Evolutionary conservation across 1,140 invertebrate genomes (phyloP), one percentile per base, ranked within the genome.

Genomic region (Sinella curviseta): DNA sequence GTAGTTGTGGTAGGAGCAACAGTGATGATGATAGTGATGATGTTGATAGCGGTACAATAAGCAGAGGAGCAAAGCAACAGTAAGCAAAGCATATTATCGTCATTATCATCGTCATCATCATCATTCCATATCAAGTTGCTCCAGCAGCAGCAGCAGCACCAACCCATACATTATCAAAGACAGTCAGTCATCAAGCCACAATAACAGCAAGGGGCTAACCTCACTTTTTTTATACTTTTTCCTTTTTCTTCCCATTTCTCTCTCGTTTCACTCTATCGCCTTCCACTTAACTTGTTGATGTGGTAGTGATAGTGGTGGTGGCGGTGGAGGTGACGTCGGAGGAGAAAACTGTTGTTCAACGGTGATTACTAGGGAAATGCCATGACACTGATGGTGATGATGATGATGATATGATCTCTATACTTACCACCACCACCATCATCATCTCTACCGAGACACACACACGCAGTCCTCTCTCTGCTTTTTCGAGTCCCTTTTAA

Each of bases 81-180:
- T 24, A 60, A 60, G 55, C 24, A 60, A 60, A 60, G 55, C 55
- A 60, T 60, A 60, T 60, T 24, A 60, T 60, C 55, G 24, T 14
- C 8, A 60, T 60, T 24, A 60, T 60, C 55, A 60, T 60, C 55
- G 24, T 60, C 55, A 60, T 60, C 55, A 60, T 14, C 55, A 60
- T 60, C 14, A 60, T 60, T 24, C 55, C 55, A 60, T 24, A 60
- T 60, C 8, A 24, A 60, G 14, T 60, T 60, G 55, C 24, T 60
- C 55, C 55, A 60, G 55, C 55, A 8, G n/a, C n/a, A n/a, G n/a
- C n/a, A n/a, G n/a, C n/a, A 48, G 39, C 39, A n/a, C 39, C 39
- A 48, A 17, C 39, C 4, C 55, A 60, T n/a, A 60, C n/a, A 14
- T 3, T 26, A 60, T 60, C 55, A 60, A 60, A 12, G 24, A 24